Conservation (phyloP, 2,888 invertebrate genomes). For the Sceliomorpha sp. region DNA sequence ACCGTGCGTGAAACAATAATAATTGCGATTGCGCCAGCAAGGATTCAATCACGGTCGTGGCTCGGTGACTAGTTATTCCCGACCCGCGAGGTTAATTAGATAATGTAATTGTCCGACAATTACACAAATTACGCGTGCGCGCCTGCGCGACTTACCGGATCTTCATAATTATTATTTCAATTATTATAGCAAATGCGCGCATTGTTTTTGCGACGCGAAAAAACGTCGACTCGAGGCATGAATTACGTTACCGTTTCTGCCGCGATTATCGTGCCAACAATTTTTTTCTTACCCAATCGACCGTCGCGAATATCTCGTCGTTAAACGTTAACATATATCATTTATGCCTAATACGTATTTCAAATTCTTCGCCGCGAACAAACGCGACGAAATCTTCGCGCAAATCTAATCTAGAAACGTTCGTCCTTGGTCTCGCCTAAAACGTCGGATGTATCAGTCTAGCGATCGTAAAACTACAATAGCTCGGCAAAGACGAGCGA, state of each 20-base stretch:
- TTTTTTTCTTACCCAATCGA: no score
- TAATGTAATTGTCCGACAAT: slow-evolving; percentile 79
- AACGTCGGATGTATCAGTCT: no score
- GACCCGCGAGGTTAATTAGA: slow-evolving; percentile 79
- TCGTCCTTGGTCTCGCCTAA: no score
- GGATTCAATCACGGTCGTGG: slow-evolving; percentile 71
- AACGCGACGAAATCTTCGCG: no score
- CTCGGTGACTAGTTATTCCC: slow-evolving; percentile 62
- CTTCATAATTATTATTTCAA: slow-evolving; percentile 48
- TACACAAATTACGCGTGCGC: slow-evolving; percentile 75
- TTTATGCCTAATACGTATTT: no score
- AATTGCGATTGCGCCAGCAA: slow-evolving; percentile 75
- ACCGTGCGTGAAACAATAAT: slow-evolving; percentile 68
- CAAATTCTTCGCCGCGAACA: no score
- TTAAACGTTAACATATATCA: no score
- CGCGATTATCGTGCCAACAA: no score
- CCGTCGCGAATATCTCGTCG: no score
- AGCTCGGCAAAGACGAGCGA: no score
- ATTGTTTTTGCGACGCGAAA: slow-evolving; percentile 34
- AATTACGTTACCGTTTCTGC: slow-evolving; percentile 53
- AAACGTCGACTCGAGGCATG: slow-evolving; percentile 31
- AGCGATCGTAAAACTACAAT: no score
- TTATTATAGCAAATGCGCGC: slow-evolving; percentile 38
- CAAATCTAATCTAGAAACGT: no score
- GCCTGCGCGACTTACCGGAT: slow-evolving; percentile 45